Evolutionary conservation across 2,113 vertebrate species (phyloP).

Genomic region (Platichthys flesus): DNA sequence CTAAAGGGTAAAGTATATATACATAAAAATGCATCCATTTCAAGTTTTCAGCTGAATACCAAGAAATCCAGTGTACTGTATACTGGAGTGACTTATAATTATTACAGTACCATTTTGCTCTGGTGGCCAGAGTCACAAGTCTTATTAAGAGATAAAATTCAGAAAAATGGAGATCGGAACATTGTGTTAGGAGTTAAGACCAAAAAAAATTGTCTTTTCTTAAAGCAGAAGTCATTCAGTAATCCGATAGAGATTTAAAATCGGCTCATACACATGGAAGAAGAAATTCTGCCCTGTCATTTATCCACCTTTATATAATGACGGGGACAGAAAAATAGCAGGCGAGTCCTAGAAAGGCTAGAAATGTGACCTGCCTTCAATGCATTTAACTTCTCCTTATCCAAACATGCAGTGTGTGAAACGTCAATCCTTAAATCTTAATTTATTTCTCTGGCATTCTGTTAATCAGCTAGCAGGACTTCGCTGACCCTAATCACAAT

Average conservation of each 20-base stretch:
- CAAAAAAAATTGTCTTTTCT: neutral
- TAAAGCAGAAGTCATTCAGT: slow-evolving; percentile 1
- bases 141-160: neutral
- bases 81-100: neutral
- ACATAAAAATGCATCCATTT: slow-evolving; percentile 2
- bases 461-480: slow-evolving; percentile 1
- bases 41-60: slow-evolving; percentile 11
- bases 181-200: slow-evolving; percentile 11
- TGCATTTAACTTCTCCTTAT: neutral
- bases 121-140: neutral
- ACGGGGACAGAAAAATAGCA: slow-evolving; percentile 8
- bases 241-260: neutral
- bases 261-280: neutral
- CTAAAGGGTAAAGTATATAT: slow-evolving; percentile 1
- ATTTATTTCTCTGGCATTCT: slow-evolving; percentile 18
- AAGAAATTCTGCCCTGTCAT: slow-evolving; percentile 2
- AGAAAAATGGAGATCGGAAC: slow-evolving; percentile 38
- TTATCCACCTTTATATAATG: neutral
- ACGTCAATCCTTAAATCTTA: slow-evolving; percentile 35
- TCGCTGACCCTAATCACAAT: neutral
- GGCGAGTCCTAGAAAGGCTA: neutral
- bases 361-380: neutral
- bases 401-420: neutral
- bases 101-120: slow-evolving; percentile 1
- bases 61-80: slow-evolving; percentile 17